Base-by-base conservation (phyloP, 2,113 vertebrate genomes). In the Centropus unirufus region DNA sequence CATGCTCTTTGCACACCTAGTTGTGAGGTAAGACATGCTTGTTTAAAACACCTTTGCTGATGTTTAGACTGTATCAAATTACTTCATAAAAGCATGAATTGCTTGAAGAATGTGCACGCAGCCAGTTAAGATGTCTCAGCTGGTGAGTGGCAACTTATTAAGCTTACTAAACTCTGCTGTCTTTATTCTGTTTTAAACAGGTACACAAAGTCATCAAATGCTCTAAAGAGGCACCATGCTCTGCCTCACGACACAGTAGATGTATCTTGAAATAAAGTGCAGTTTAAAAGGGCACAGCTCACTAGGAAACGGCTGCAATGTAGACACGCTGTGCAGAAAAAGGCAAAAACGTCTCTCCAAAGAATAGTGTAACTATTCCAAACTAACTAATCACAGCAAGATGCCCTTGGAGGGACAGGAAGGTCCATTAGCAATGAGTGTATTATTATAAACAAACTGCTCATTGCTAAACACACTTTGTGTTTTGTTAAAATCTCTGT, bases 61-160 rank as follows among this genome's bases (percentile, higher is more conserved):
- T 63, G 93, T 42, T 44, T n/a, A 59, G 77, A 55, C 49, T n/a
- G 4, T 42, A 70, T 6, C 67, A 26, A 64, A 77, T 23, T 47
- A 12, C 83, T 78, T 84, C 82, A 4, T 4, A 30, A 59, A 70
- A 64, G 83, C 76, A 3, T 1, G 51, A 22, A 32, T 34, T 69
- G 88, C 90, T 83, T 39, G 68, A 47, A 42, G 86, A 75, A 46
- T 5, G 24, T 4, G 55, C 55, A 8, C 2, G 63, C 76, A 78
- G 92, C 36, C 68, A 39, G 63, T 18, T 49, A 19, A 49, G 82
- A 51, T 69, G 94, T 67, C 89, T 83, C 79, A 77, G 92, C 52
- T 81, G 93, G 74, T 74, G 94, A 86, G 88, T 77, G 86, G 92
- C 83, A 90, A 72, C 42, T 88, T 32, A 93, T 95, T 36, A 36